Evolutionary conservation across 1,140 invertebrate species (phyloP).

Genomic region (Drosophila athabasca): DNA sequence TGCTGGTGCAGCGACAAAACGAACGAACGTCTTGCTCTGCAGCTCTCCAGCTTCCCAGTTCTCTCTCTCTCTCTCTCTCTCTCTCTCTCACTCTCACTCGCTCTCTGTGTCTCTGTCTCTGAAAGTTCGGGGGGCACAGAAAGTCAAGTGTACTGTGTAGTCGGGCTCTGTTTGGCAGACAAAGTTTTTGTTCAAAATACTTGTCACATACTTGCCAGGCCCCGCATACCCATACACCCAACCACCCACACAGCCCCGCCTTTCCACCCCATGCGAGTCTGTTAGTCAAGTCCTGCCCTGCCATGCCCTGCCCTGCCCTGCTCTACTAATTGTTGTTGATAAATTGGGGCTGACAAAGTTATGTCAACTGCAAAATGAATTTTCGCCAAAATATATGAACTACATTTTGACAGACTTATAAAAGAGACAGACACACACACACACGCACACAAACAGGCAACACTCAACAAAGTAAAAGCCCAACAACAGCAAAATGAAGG

Average conservation of each 20-base stretch:
- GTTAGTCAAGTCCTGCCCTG: conserved; percentile 31
- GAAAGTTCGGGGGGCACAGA: conserved; percentile 41
- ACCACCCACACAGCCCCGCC: conserved; percentile 3
- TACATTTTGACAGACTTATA: conserved; percentile 80
- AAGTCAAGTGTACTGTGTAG: conserved; percentile 54
- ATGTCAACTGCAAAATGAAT: conserved; percentile 82
- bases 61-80: background rate
- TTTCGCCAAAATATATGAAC: conserved; percentile 81
- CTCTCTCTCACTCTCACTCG: background rate
- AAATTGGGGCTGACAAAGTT: conserved; percentile 80
- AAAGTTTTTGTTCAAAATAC: conserved; percentile 78
- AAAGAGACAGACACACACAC: conserved; percentile 59
- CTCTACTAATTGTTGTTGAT: conserved; percentile 82
- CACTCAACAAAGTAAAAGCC: conserved; percentile 49
- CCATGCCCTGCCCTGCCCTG: conserved; percentile 34
- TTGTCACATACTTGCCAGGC: conserved; percentile 77
- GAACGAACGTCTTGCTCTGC: conserved; percentile 2
- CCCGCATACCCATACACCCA: conserved; percentile 36
- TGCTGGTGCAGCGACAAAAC: conserved; percentile 9
- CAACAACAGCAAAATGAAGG: conserved; percentile 54
- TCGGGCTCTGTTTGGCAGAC: conserved; percentile 49
- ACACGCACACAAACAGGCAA: conserved; percentile 13
- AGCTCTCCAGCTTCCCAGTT: background rate
- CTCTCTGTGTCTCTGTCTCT: background rate
- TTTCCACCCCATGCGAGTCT: conserved; percentile 22